phyloP scores from a whole-genome alignment of 2,888 invertebrate genomes.

The Polydrusus pterygomalis region DNA sequence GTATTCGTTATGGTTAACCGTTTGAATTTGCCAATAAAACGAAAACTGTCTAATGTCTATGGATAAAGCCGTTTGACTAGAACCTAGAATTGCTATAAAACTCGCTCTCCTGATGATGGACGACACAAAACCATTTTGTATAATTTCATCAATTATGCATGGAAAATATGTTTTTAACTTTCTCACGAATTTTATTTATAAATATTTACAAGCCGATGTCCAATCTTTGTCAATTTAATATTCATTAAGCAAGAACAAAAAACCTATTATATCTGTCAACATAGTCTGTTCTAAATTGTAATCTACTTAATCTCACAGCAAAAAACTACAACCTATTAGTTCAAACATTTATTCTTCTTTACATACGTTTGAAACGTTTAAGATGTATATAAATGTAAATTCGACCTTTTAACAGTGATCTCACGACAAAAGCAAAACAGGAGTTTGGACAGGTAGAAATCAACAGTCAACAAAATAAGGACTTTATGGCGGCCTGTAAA shows the following conservation, averaged over 20 bases:
- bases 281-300: neutral
- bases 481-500: slow-evolving; percentile 26
- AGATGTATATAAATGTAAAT: slow-evolving; percentile 47
- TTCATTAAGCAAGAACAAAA: slow-evolving; percentile 21
- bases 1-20: too few relatives aligned
- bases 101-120: too few relatives aligned
- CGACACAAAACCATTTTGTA: too few relatives aligned
- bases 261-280: slow-evolving; percentile 18
- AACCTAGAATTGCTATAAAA: too few relatives aligned
- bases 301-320: slow-evolving; percentile 19
- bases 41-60: too few relatives aligned
- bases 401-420: slow-evolving; percentile 46
- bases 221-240: slow-evolving; percentile 11
- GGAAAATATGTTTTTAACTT: neutral
- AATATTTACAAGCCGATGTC: slow-evolving; percentile 24
- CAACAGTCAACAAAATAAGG: slow-evolving; percentile 42
- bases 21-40: too few relatives aligned
- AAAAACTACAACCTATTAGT: slow-evolving; percentile 2
- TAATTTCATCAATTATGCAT: too few relatives aligned
- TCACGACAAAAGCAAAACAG: slow-evolving; percentile 39
- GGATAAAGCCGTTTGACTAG: too few relatives aligned
- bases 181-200: slow-evolving; percentile 24
- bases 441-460: slow-evolving; percentile 48
- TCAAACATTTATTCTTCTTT: slow-evolving; percentile 29
- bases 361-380: slow-evolving; percentile 18